Base-by-base conservation (phyloP, 2,797 vertebrate species). In the Gastrophryne carolinensis region DNA sequence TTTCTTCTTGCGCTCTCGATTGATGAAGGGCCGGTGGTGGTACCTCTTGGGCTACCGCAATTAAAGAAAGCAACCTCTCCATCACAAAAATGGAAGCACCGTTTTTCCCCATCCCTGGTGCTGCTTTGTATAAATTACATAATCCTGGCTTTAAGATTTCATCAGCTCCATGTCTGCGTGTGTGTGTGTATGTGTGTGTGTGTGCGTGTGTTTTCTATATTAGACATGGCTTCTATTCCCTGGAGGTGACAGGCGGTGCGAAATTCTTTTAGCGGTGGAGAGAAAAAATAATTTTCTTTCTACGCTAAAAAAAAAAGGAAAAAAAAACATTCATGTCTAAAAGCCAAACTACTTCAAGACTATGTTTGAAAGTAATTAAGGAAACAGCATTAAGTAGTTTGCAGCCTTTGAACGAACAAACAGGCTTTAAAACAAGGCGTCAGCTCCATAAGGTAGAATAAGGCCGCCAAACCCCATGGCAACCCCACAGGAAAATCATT, bases 101-200 rank as follows among this genome's bases (percentile, higher is more conserved):
- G 44, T 29, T 53, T 6, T 49, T 37, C 39, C 35, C 27, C 39
- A 15, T 2, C 52, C 41, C 21, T 58, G 17, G 34, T n/a, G n/a
- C 15, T 19, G 13, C 30, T n/a, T 58, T 37, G 56, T 53, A 53
- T 54, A 63, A 41, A 63, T 77, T 29, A 57, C 67, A 71, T 77
- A 70, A 77, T 70, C 35, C 52, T 15, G 54, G 15, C 37, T 23
- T 58, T 62, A 75, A 54, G 54, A 80, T 75, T 37, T 85, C 34
- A 80, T 74, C 53, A 67, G 19, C 64, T 77, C 41, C 13, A 39
- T 70, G 79, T 83, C 84, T 89, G 83, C 84, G 88, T 79, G 80
- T 88, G n/a, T n/a, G n/a, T n/a, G n/a, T n/a, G n/a, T n/a, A n/a
- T n/a, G n/a, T n/a, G n/a, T n/a, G n/a, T n/a, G n/a, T n/a, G n/a